Percentiles rank a stretch among this genome's conserved stretches.
Evolutionary conservation across 2,888 invertebrate genomes (phyloP).

Genomic region (Eupithecia centaureata): DNA sequence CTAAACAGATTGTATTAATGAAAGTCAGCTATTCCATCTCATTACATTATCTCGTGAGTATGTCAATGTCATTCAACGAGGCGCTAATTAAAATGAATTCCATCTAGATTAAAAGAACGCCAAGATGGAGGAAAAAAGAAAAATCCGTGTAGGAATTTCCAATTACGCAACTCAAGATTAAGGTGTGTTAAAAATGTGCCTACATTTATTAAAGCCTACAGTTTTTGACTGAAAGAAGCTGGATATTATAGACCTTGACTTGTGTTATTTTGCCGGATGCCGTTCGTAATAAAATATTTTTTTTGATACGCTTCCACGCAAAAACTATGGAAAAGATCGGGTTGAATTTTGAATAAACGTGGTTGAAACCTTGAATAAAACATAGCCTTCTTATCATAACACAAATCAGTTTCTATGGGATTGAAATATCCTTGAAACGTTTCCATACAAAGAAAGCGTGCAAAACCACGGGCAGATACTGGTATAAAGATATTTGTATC

Average conservation of each 20-base stretch:
- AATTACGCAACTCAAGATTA: slow-evolving; percentile 41
- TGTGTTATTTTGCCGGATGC: background rate
- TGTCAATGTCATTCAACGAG: slow-evolving; percentile 32
- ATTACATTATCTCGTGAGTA: slow-evolving; percentile 28
- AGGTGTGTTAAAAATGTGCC: slow-evolving; percentile 29
- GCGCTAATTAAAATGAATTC: slow-evolving; percentile 45
- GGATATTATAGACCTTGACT: background rate
- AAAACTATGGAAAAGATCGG: no score
- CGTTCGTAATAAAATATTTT: background rate
- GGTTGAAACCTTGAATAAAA: no score
- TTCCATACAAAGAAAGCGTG: no score
- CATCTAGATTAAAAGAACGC: slow-evolving; percentile 31
- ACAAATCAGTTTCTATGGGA: no score
- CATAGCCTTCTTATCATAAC: no score
- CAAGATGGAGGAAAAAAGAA: slow-evolving; percentile 35
- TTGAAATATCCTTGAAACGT: no score
- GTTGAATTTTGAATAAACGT: no score
- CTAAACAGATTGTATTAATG: background rate
- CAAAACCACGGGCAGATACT: no score
- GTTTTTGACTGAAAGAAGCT: slow-evolving; percentile 1
- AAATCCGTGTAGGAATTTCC: slow-evolving; percentile 45
- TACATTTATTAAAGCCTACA: slow-evolving; percentile 24
- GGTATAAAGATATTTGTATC: no score
- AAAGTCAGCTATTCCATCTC: slow-evolving; percentile 12
- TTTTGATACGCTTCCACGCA: no score